Conservation (phyloP, 2,888 invertebrate genomes). For the Scaptomyza reducta region DNA sequence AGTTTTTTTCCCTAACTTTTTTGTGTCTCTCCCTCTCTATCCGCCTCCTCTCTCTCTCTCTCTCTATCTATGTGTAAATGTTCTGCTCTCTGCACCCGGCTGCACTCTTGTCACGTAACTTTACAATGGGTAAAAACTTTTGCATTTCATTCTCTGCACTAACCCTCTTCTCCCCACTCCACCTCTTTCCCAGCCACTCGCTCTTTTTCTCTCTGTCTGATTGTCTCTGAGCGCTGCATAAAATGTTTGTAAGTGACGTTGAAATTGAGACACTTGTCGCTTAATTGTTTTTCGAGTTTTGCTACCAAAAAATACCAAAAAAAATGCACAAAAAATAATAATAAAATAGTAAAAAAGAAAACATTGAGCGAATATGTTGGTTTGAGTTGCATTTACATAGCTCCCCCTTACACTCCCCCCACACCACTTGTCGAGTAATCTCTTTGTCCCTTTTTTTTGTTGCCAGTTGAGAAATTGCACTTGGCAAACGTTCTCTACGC, state of each 20-base stretch:
- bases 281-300: conserved; percentile 80
- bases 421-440: not conserved
- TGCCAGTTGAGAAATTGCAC: conserved; percentile 66
- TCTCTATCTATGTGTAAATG: conserved; percentile 18
- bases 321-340: conserved; percentile 13
- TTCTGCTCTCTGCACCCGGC: conserved; percentile 40
- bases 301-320: conserved; percentile 48
- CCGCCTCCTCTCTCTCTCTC: conserved; percentile 7
- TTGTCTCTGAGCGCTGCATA: conserved; percentile 70
- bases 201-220: conserved; percentile 11
- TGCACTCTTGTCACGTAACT: conserved; percentile 59
- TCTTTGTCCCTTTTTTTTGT: conserved; percentile 43
- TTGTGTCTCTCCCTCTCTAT: conserved; percentile 20
- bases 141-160: conserved; percentile 62
- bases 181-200: not conserved
- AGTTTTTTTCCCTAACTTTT: conserved; percentile 73
- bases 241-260: conserved; percentile 81
- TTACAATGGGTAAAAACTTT: conserved; percentile 74
- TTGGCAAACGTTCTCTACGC: conserved; percentile 54
- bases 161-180: conserved; percentile 1
- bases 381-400: conserved; percentile 38
- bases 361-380: conserved; percentile 61
- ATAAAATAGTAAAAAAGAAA: conserved; percentile 44
- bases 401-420: not conserved
- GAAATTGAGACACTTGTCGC: conserved; percentile 81